Base-by-base conservation (phyloP, 2,113 vertebrate species). In the Psettodes erumei region DNA sequence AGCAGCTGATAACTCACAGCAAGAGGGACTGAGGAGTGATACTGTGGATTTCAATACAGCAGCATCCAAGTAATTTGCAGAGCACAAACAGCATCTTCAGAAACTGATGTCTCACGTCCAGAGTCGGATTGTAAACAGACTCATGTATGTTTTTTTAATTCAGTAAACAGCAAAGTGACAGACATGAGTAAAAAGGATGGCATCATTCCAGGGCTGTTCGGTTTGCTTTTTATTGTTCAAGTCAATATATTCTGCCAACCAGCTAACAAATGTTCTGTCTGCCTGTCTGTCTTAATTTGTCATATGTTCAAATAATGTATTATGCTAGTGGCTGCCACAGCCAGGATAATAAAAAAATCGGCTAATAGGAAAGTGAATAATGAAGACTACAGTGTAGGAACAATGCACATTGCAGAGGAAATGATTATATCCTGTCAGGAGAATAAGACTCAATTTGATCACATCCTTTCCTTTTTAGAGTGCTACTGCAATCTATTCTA, bases 361-460 rank as follows among this genome's bases (percentile, higher is more conserved):
- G 19, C 59, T 54, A 75, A 40, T 38, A 78, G 54, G 13, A 63
- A 58, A 70, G 61, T 43, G 45, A 79, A 72, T 75, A 79, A 86
- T 82, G 25, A 82, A 67, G 54, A 65, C 27, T 37, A 37, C 63
- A 77, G 63, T 11, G 25, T 6, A 55, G 48, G 47, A 79, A 84
- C 70, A 88, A 82, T 77, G 53, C 37, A 68, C 54, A 70, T 25
- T 35, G 67, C 54, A 72, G 54, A 76, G 51, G 61, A 86, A 79
- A 84, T 80, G 63, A 83, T 82, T 77, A 74, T 51, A 67, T 79
- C 48, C 70, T 83, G 63, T 76, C 69, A 61, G 77, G 69, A 83
- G 64, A 77, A 83, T 74, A 48, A 59, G 60, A 62, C 75, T 89
- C 61, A 77, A 71, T 87, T 87, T 89, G 82, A 88, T 84, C 60